These are phyloP conservation scores for Bos javanicus DNA, from an alignment of 2,113 vertebrate genomes.

Conservation along the genomic window DNA sequence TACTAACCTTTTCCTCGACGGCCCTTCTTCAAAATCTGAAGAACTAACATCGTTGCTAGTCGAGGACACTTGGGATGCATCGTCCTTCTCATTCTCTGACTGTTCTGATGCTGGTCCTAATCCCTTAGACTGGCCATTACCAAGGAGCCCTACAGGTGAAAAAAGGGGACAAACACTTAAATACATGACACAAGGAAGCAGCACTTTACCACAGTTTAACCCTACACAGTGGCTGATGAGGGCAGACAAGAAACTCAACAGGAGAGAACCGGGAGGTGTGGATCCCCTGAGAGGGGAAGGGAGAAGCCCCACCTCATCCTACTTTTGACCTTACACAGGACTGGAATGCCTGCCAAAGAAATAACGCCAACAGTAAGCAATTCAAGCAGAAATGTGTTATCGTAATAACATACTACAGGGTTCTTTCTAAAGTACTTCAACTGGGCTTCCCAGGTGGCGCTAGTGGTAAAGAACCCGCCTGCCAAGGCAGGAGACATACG, in stretches of 20 bases:
- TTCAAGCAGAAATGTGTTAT: not conserved
- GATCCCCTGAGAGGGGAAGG: not conserved
- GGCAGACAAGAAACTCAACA: not conserved
- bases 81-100: constrained; percentile 92
- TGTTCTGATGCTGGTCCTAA: constrained; percentile 90
- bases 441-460: not conserved
- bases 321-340: not conserved
- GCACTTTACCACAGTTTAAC: constrained; percentile 14
- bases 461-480: not conserved
- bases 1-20: constrained; percentile 95
- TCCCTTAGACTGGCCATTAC: constrained; percentile 93
- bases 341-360: not conserved
- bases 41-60: constrained; percentile 91
- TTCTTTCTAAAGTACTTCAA: not conserved
- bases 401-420: not conserved
- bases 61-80: constrained; percentile 89
- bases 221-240: not conserved
- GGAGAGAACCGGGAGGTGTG: not conserved
- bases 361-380: not conserved
- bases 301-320: not conserved
- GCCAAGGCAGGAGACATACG: not conserved
- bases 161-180: constrained; percentile 71
- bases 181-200: constrained; percentile 39
- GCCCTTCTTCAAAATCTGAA: constrained; percentile 93
- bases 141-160: constrained; percentile 88